Conservation (phyloP, 1,140 invertebrate genomes). For the Penaeus vannamei region DNA sequence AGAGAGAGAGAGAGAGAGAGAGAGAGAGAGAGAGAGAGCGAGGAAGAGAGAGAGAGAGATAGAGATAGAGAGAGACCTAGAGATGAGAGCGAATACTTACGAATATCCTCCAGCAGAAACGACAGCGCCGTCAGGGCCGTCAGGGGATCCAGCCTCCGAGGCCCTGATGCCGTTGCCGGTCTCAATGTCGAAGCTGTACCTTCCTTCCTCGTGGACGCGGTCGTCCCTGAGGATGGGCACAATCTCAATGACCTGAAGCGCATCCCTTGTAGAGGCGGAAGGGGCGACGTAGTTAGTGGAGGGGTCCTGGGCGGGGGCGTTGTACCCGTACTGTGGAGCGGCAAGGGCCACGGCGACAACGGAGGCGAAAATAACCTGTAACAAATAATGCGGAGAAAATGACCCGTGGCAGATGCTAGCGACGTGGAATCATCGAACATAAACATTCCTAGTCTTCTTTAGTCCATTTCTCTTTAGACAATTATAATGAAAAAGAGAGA, state of each 20-base stretch:
- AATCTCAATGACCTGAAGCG: background rate
- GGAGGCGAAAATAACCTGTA: constrained; percentile 1
- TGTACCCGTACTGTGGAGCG: constrained; percentile 3
- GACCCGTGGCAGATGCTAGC: background rate
- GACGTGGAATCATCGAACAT: no score
- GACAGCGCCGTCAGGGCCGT: constrained; percentile 34
- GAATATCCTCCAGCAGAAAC: background rate
- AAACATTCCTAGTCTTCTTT: no score
- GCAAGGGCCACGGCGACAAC: constrained; percentile 17
- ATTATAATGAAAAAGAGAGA: no score
- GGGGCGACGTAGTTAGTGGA: background rate
- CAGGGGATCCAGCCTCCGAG: constrained; percentile 18
- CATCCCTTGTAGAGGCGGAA: no score
- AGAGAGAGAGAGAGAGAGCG: no score
- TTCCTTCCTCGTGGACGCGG: background rate
- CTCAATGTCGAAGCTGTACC: constrained; percentile 36
- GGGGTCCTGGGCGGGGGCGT: background rate
- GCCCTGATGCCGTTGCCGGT: constrained; percentile 27
- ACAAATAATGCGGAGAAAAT: background rate
- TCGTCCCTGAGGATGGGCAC: background rate
- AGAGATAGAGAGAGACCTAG: no score
- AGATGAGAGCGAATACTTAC: no score
- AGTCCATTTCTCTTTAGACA: no score
- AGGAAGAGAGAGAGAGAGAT: no score
- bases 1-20: no score